A percentile compares a stretch with the other conserved stretches of the same genome.
phyloP scores from a whole-genome alignment of 2,888 invertebrate genomes.

The Netelia melanura region DNA sequence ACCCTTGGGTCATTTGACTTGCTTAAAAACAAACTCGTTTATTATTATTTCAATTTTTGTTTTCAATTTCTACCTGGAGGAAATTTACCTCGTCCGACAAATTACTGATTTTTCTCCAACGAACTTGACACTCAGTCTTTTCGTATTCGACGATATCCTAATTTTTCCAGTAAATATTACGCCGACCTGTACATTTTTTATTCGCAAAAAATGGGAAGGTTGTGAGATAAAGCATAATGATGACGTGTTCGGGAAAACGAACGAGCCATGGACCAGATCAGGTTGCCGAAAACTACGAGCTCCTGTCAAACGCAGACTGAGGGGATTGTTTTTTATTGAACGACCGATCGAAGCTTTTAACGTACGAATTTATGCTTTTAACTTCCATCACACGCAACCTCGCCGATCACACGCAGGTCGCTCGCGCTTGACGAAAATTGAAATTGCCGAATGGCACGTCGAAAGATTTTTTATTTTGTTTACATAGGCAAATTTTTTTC shows the following conservation, averaged over 20 bases:
- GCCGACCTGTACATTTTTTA: no score
- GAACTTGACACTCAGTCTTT: background rate
- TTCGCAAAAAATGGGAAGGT: background rate
- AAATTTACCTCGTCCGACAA: no score
- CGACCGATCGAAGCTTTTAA: constrained; percentile 32
- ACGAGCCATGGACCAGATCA: background rate
- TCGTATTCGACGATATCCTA: no score
- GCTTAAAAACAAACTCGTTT: no score
- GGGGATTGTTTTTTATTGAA: background rate
- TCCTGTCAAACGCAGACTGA: constrained; percentile 24
- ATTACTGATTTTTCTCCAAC: background rate
- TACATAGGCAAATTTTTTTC: background rate
- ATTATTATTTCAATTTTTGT: no score
- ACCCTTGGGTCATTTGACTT: background rate
- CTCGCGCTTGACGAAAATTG: constrained; percentile 2
- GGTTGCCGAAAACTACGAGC: constrained; percentile 4
- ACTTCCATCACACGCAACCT: background rate
- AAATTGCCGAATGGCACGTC: background rate
- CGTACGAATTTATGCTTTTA: constrained; percentile 27
- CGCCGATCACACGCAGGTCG: constrained; percentile 3
- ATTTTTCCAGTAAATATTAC: no score
- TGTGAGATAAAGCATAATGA: no score
- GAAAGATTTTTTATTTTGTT: background rate
- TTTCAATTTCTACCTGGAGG: no score
- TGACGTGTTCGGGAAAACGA: background rate